phyloP scores from a whole-genome alignment of 2,113 vertebrate species.

The Engraulis encrasicolus region DNA sequence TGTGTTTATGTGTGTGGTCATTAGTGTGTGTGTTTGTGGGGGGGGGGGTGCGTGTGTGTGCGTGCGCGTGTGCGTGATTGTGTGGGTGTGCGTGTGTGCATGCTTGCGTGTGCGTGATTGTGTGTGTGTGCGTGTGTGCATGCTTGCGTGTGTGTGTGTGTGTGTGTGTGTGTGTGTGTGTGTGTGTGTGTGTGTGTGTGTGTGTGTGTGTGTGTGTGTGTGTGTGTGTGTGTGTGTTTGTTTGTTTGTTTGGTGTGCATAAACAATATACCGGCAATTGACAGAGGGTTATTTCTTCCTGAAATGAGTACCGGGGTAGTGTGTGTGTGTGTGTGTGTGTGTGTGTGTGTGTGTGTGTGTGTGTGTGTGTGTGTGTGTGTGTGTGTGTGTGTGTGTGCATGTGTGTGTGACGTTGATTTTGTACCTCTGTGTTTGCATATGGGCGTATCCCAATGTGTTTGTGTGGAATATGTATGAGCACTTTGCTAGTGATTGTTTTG shows the following conservation, averaged over 20 bases:
- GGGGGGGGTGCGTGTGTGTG: too few relatives aligned
- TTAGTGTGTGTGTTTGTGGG: too few relatives aligned
- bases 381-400: neutral
- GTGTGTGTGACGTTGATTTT: neutral
- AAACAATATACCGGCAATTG: conserved; percentile 10
- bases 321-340: neutral
- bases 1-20: neutral
- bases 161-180: neutral
- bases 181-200: neutral
- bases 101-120: too few relatives aligned
- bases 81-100: too few relatives aligned
- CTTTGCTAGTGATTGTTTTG: neutral
- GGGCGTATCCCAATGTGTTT: neutral
- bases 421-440: neutral
- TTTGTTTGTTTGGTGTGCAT: neutral
- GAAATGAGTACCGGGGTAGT: neutral
- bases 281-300: neutral
- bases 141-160: conserved; percentile 19
- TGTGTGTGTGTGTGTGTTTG: too few relatives aligned
- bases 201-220: too few relatives aligned
- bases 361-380: neutral
- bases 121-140: too few relatives aligned
- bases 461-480: neutral
- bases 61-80: too few relatives aligned
- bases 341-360: neutral